Conservation (phyloP, 2,797 vertebrate genomes). For the Cyprinella venusta region DNA sequence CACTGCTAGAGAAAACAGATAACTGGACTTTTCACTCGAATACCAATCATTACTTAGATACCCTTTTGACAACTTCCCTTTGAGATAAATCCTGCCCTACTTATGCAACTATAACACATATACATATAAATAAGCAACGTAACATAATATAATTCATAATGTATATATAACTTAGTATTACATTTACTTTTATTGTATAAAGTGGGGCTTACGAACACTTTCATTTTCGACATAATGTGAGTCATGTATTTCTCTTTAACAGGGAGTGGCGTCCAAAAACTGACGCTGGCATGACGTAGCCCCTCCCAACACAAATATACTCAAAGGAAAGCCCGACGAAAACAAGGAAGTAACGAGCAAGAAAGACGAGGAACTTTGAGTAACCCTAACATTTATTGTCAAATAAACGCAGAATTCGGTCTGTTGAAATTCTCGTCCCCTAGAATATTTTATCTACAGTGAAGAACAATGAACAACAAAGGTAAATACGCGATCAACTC, state of each 20-base stretch:
- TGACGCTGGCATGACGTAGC: constrained; percentile 71
- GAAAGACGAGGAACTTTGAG: constrained; percentile 69
- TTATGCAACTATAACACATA: not conserved
- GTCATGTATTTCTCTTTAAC: constrained; percentile 42
- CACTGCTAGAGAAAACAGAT: not conserved
- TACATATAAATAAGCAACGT: not conserved
- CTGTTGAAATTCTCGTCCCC: not conserved
- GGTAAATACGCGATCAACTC: constrained; percentile 62
- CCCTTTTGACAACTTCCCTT: not conserved
- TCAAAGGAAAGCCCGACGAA: constrained; percentile 65
- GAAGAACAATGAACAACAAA: constrained; percentile 83
- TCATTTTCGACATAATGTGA: not conserved
- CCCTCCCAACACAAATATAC: constrained; percentile 76
- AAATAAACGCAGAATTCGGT: constrained; percentile 8
- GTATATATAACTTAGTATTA: not conserved
- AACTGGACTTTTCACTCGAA: constrained; percentile 1
- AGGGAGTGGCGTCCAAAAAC: constrained; percentile 60
- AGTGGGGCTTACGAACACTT: not conserved
- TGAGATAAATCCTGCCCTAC: not conserved
- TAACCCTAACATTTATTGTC: constrained; percentile 53
- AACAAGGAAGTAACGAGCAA: constrained; percentile 81
- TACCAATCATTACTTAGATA: not conserved
- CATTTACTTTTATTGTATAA: no score
- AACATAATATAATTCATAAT: not conserved
- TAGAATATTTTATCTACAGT: not conserved